Percentiles rank a stretch among this genome's conserved stretches.
These are phyloP conservation scores for Petroica traversi DNA, from an alignment of 2,113 vertebrate genomes.

Conservation along the genomic window DNA sequence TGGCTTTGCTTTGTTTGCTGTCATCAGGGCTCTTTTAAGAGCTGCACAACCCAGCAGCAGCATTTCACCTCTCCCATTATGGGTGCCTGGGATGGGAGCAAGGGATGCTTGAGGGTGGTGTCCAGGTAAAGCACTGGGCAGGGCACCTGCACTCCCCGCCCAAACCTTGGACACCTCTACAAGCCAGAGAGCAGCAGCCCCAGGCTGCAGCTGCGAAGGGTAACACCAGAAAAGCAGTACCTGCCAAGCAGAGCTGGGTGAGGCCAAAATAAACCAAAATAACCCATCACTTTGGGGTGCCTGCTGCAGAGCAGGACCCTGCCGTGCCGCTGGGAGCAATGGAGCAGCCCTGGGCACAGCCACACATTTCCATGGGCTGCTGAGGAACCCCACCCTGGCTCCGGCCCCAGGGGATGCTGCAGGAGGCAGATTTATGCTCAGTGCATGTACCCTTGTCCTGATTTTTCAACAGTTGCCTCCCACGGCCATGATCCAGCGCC, in stretches of 20 bases:
- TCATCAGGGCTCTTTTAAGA: background rate
- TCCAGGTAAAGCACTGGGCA: background rate
- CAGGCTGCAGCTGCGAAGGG: background rate
- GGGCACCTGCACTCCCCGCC: too few species aligned
- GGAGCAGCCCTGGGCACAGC: rapidly evolving
- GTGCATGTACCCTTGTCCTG: rapidly evolving
- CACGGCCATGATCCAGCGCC: rapidly evolving
- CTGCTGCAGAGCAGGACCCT: background rate
- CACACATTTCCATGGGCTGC: background rate
- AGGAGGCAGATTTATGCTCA: background rate
- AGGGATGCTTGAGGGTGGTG: background rate
- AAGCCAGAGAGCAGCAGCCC: background rate
- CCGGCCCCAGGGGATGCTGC: rapidly evolving
- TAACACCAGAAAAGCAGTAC: background rate
- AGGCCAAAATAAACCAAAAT: background rate
- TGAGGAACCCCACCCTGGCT: background rate
- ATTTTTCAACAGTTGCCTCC: background rate
- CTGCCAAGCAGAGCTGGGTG: background rate
- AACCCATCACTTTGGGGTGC: background rate
- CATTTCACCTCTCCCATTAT: rapidly evolving
- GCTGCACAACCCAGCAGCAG: background rate
- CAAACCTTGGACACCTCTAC: rapidly evolving
- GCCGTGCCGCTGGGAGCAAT: rapidly evolving
- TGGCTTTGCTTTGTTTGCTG: background rate
- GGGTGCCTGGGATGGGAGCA: background rate